Percentiles rank a stretch among this genome's conserved stretches.
phyloP scores from a whole-genome alignment of 2,797 vertebrate genomes.

The Nannoperca australis region DNA sequence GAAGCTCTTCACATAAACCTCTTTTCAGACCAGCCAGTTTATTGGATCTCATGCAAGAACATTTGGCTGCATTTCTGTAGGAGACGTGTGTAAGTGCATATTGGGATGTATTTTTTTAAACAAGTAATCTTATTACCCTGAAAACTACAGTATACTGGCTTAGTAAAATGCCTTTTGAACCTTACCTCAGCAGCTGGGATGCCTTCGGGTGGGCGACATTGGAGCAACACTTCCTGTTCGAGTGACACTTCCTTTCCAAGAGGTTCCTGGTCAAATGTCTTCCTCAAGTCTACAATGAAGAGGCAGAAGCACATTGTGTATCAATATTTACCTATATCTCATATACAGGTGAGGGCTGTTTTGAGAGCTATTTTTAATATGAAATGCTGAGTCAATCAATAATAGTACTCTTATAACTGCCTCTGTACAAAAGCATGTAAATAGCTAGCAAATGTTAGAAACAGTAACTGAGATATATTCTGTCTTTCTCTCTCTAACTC shows the following conservation, averaged over 20 bases:
- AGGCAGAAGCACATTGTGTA: conserved; percentile 28
- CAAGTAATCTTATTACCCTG: background rate
- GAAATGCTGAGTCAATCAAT: conserved; percentile 27
- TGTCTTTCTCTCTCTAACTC: conserved; percentile 14
- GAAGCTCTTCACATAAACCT: conserved; percentile 40
- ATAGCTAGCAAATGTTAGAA: background rate
- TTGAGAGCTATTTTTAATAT: conserved; percentile 6
- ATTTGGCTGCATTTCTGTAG: conserved; percentile 30
- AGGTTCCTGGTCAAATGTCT: conserved; percentile 98
- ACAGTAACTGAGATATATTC: conserved; percentile 18
- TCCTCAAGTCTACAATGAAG: conserved; percentile 90
- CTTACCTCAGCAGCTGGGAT: conserved; percentile 96
- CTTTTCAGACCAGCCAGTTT: conserved; percentile 47
- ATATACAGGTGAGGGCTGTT: conserved; percentile 3
- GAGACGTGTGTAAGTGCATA: background rate
- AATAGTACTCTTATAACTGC: background rate
- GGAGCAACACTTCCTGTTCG: conserved; percentile 97
- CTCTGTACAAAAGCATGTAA: background rate
- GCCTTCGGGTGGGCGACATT: conserved; percentile 98
- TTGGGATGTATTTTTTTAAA: conserved; percentile 12
- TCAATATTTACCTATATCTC: conserved; percentile 14
- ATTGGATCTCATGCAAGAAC: conserved; percentile 54
- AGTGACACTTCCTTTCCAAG: conserved; percentile 96
- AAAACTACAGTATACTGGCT: background rate
- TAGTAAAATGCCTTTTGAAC: background rate